Evolutionary conservation across 2,797 vertebrate genomes (phyloP), one percentile per base, ranked within the genome.

Genomic region (Onychomys arenicola): DNA sequence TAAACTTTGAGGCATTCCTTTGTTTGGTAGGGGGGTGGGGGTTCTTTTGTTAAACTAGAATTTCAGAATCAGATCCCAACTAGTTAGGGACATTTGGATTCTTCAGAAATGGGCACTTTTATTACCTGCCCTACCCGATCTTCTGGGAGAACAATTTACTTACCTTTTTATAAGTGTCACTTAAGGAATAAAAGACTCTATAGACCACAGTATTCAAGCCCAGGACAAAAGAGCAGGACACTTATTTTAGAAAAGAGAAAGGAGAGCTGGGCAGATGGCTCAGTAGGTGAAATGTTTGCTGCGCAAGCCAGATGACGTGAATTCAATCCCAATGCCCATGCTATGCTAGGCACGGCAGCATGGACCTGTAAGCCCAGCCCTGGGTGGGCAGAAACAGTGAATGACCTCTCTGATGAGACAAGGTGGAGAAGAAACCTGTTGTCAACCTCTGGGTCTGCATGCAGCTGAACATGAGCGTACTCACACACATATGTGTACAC

Each of bases 1-100:
- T 97, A 85, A 95, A 94, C 89, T 71, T 61, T 46, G 84, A 96
- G 77, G 69, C 73, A 89, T 93, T 96, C 61, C 61, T 91, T 92
- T 93, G 95, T 73, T 73, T 71, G 67, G 57, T 49, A 40, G 78
- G 57, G 55, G 27, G 7, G 43, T 94, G 37, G 6, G n/a, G 17
- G 34, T 65, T 94, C 55, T 86, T 89, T 94, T 92, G 92, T 93
- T 90, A 93, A 94, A 88, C 3, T 90, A 73, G 43, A 92, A 90
- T 96, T 96, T 94, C 69, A 96, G 80, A 95, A 93, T 96, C 61
- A 61, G 63, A 84, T 94, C 76, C 71, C 57, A 83, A 40, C 49
- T 52, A 76, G 91, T 69, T 59, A 59, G 92, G 92, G 94, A 78
- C 55, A 71, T 92, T 97, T 96, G 43, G 21, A 34, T 92, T 92